Conservation (phyloP, 2,888 invertebrate species). For the Tupiocoris notatus region DNA sequence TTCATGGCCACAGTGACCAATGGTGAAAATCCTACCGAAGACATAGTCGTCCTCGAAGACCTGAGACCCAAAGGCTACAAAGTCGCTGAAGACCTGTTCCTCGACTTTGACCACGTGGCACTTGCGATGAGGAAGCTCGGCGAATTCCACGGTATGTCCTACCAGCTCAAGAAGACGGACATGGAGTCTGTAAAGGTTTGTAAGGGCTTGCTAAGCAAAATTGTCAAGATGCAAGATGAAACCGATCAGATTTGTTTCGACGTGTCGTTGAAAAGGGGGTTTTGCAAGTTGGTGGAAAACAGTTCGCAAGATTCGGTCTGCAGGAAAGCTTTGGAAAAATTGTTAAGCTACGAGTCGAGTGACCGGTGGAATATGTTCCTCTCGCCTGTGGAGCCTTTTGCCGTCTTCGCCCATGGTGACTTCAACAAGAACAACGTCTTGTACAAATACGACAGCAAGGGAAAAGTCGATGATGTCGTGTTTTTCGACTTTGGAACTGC, state of each 20-base stretch:
- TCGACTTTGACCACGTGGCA: conserved; percentile 51
- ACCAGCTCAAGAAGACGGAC: conserved; percentile 50
- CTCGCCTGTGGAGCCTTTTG: conserved; percentile 43
- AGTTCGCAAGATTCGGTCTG: conserved; percentile 40
- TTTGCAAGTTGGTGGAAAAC: conserved; percentile 19
- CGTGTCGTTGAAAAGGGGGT: neutral
- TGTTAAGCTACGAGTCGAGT: neutral
- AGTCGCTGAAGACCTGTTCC: conserved; percentile 49
- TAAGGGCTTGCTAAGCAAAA: neutral
- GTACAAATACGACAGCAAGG: conserved; percentile 52
- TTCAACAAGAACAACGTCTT: conserved; percentile 55
- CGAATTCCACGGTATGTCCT: conserved; percentile 52
- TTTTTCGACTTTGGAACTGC: conserved; percentile 53
- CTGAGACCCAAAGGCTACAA: conserved; percentile 49
- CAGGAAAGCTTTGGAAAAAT: conserved; percentile 9
- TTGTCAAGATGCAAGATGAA: neutral
- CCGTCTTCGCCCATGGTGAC: conserved; percentile 54
- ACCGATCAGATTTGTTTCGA: neutral
- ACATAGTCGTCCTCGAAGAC: conserved; percentile 51
- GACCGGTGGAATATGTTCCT: neutral
- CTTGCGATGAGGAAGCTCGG: conserved; percentile 50
- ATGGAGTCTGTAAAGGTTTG: neutral
- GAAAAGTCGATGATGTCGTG: conserved; percentile 52
- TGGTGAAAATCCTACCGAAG: conserved; percentile 24
- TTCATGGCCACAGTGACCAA: conserved; percentile 39